Conservation (phyloP, 92 coral and sea anemone species). For the Galaxea fascicularis region DNA sequence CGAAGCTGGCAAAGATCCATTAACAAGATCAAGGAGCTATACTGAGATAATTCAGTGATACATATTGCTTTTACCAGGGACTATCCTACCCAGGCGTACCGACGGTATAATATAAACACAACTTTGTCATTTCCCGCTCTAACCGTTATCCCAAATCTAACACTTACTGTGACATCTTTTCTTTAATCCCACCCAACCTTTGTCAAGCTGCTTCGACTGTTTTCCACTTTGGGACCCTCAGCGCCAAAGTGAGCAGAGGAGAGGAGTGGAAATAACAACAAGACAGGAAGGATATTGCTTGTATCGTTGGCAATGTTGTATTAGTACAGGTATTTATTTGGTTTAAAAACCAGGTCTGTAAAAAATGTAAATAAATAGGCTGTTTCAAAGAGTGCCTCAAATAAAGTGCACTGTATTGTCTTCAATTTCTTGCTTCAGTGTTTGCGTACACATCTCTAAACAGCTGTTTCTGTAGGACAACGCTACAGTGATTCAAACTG, state of each 20-base stretch:
- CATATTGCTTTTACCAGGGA: neutral
- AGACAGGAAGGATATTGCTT: neutral
- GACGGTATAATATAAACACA: neutral
- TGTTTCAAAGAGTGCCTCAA: neutral
- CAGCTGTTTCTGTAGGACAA: too few species aligned
- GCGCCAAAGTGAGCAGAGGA: neutral
- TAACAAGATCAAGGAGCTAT: constrained; percentile 85
- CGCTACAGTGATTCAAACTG: too few species aligned
- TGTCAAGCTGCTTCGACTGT: neutral
- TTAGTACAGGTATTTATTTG: constrained; percentile 16
- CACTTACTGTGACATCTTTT: too few species aligned
- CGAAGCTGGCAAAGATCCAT: constrained; percentile 90
- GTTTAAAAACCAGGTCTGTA: neutral
- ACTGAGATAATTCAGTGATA: constrained; percentile 34
- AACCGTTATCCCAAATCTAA: too few species aligned
- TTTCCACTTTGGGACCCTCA: neutral
- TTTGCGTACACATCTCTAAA: too few species aligned
- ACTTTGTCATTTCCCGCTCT: neutral
- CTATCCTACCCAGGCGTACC: neutral
- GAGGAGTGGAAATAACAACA: neutral
- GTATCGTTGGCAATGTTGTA: neutral
- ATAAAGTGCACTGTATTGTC: neutral
- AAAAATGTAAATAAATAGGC: constrained; percentile 35
- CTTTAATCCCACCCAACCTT: too few species aligned
- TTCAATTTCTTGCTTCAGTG: too few species aligned